Base-by-base conservation (phyloP, 1,140 invertebrate genomes). In the Steinernema feltiae region DNA sequence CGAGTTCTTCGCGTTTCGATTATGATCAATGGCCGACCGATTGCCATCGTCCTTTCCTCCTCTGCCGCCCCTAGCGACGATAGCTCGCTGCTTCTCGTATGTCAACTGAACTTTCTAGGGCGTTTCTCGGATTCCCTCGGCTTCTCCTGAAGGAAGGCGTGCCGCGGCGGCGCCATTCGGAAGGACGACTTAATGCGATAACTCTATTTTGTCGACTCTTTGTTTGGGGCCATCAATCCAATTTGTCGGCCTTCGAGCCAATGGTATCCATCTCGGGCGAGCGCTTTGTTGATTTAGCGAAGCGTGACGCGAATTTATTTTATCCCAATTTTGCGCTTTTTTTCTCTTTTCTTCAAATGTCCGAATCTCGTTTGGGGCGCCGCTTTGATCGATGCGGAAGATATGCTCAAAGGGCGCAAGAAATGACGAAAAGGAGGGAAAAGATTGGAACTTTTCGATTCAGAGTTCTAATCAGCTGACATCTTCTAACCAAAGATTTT, bases 131-230 rank as follows among this genome's bases (percentile, higher is more conserved):
- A 63, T 63, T 63, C 53, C 53, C 24, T 17, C 53, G 15, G 3
- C 15, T n/a, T 63, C 15, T 27, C 24, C 53, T 7, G 24, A 63
- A 21, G n/a, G n/a, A n/a, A n/a, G n/a, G n/a, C n/a, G n/a, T n/a
- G n/a, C n/a, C n/a, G 53, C 15, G 53, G 53, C 53, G 53, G 7
- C 24, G 15, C 53, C 53, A 17, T 63, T 63, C 53, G 53, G 53
- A 63, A 63, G 53, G 24, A 63, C 53, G 53, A 63, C 53, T 27
- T 63, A 63, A 63, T 63, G 53, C 24, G 53, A 15, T 63, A 63
- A 63, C 53, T 63, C 53, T 27, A 63, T 63, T 63, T 63, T 63
- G 53, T 63, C 53, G 53, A 63, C 53, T 63, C 53, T 63, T 63
- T 63, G 53, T 63, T 63, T 63, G 53, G 53, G 53, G 53, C 53